phyloP scores from a whole-genome alignment of 2,888 invertebrate species.

The Emmelina monodactyla region DNA sequence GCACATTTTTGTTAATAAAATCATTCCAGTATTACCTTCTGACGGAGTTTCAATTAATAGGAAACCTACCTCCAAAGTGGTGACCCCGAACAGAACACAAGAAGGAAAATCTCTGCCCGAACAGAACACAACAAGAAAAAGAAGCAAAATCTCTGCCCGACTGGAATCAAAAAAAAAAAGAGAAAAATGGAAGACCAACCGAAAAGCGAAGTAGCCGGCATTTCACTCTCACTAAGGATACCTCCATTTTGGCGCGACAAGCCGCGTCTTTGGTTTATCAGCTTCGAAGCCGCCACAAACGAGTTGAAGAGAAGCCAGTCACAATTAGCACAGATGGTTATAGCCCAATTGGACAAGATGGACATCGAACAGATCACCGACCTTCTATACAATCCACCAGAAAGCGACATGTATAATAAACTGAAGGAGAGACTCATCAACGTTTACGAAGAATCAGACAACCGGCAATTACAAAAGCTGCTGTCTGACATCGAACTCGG shows the following conservation, averaged over 20 bases:
- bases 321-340: not conserved
- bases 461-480: not conserved
- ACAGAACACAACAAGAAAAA: too few relatives aligned
- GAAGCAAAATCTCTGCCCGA: too few relatives aligned
- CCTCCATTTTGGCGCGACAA: conserved; percentile 7
- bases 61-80: too few relatives aligned
- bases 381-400: conserved; percentile 4
- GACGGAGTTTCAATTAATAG: too few relatives aligned
- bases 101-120: too few relatives aligned
- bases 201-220: not conserved
- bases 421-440: not conserved
- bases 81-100: too few relatives aligned
- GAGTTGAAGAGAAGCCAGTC: conserved; percentile 4
- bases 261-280: conserved; percentile 7
- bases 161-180: too few relatives aligned
- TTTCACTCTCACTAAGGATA: conserved; percentile 2
- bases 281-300: conserved; percentile 7
- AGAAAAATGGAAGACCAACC: too few relatives aligned
- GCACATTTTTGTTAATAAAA: too few relatives aligned
- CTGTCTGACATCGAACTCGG: not conserved
- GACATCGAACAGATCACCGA: conserved; percentile 4
- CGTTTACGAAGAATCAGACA: not conserved
- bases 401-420: not conserved
- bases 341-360: not conserved
- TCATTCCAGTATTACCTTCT: too few relatives aligned